Percentiles rank a stretch among this genome's conserved stretches.
Conservation (phyloP, 2,113 vertebrate genomes). For the Colinus virginianus region DNA sequence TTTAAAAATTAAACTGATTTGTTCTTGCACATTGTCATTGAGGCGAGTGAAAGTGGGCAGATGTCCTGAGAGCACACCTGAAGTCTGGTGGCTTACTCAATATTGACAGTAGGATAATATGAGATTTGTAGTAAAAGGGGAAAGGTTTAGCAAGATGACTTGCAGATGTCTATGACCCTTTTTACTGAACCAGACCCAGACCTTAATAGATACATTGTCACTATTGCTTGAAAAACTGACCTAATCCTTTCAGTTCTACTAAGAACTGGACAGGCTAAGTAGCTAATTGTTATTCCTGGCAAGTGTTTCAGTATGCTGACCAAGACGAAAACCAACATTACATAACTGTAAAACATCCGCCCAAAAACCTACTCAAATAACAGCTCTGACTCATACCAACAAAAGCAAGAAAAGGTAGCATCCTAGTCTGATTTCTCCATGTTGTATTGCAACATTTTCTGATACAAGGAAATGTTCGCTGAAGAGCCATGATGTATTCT, state of each 20-base stretch:
- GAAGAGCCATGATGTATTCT: neutral
- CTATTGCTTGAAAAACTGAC: slow-evolving; percentile 52
- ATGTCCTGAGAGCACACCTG: neutral
- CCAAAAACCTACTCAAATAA: slow-evolving; percentile 1
- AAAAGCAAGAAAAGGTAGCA: slow-evolving; percentile 7
- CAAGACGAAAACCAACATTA: slow-evolving; percentile 21
- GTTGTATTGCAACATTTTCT: slow-evolving; percentile 13
- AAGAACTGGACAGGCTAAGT: slow-evolving; percentile 63
- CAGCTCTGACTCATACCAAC: slow-evolving; percentile 18
- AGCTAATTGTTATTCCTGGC: slow-evolving; percentile 76
- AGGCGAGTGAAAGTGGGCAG: slow-evolving; percentile 7
- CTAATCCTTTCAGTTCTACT: slow-evolving; percentile 10
- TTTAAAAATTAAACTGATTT: neutral
- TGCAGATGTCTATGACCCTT: neutral
- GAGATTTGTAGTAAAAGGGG: neutral
- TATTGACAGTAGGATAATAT: neutral
- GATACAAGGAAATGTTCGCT: neutral
- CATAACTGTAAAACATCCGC: slow-evolving; percentile 45
- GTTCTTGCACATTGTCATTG: neutral
- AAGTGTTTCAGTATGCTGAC: neutral
- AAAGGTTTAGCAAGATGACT: slow-evolving; percentile 14
- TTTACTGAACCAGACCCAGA: neutral
- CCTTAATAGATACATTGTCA: slow-evolving; percentile 55
- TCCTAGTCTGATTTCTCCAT: slow-evolving; percentile 1
- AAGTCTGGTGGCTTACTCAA: neutral